A percentile compares a stretch with the other conserved stretches of the same genome.
Evolutionary conservation across 2,888 invertebrate species (phyloP).

Genomic region (Slavum lentiscoides): DNA sequence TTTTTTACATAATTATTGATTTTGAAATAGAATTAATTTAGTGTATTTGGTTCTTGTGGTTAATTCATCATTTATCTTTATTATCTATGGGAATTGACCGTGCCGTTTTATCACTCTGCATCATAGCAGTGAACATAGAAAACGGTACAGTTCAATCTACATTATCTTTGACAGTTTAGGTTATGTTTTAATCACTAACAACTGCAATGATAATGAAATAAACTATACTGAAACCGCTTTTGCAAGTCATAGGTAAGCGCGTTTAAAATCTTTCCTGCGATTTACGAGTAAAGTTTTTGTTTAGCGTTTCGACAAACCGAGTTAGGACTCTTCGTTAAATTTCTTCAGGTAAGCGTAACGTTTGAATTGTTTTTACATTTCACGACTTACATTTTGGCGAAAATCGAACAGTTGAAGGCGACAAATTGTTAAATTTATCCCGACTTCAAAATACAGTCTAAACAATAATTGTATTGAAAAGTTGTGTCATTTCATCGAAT

Average conservation of each 20-base stretch:
- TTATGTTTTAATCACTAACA: conserved; percentile 31
- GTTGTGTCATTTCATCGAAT: too few species aligned
- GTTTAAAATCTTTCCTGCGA: neutral
- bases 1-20: too few species aligned
- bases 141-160: too few species aligned
- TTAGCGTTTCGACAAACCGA: neutral
- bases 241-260: conserved; percentile 40
- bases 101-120: too few species aligned
- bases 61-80: too few species aligned
- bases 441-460: neutral
- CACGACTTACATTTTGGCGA: neutral
- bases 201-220: conserved; percentile 17
- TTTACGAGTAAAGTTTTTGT: neutral
- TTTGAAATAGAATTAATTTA: too few species aligned
- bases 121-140: too few species aligned
- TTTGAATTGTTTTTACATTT: neutral
- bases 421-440: neutral
- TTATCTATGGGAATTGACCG: too few species aligned
- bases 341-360: neutral
- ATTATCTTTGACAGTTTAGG: conserved; percentile 15
- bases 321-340: neutral
- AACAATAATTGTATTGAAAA: too few species aligned
- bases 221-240: conserved; percentile 31
- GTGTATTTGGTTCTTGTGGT: too few species aligned
- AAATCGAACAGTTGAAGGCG: neutral